Evolutionary conservation across 2,797 vertebrate genomes (phyloP).

Genomic region (Vespertilio murinus): DNA sequence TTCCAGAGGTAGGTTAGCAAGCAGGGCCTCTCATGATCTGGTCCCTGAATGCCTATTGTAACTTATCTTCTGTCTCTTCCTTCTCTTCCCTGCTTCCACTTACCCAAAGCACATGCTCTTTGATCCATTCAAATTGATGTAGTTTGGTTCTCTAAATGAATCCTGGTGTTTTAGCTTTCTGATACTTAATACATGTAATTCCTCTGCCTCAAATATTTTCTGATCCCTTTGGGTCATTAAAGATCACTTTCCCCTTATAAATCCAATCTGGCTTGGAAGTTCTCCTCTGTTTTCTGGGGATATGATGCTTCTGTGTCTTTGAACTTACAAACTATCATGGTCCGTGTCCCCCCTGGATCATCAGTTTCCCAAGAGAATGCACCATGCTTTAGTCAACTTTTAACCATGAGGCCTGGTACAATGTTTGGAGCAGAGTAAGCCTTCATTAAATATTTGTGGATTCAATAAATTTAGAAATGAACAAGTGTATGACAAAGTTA

Average conservation of each 20-base stretch:
- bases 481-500: neutral
- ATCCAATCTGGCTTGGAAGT: neutral
- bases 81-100: neutral
- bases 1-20: constrained; percentile 6
- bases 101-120: neutral
- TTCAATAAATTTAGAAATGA: constrained; percentile 12
- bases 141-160: neutral
- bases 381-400: neutral
- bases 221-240: neutral
- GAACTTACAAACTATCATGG: neutral
- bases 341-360: neutral
- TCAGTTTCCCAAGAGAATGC: neutral
- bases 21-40: neutral
- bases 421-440: neutral
- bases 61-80: neutral
- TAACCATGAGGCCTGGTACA: neutral
- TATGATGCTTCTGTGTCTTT: neutral
- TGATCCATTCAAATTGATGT: neutral
- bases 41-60: neutral
- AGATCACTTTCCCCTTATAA: neutral
- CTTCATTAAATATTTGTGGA: constrained; percentile 4
- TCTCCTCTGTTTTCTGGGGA: neutral
- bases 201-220: neutral
- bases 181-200: neutral
- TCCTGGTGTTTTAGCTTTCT: neutral